Conservation (phyloP, 2,888 invertebrate species). For the Orthonychiurus folsomi region DNA sequence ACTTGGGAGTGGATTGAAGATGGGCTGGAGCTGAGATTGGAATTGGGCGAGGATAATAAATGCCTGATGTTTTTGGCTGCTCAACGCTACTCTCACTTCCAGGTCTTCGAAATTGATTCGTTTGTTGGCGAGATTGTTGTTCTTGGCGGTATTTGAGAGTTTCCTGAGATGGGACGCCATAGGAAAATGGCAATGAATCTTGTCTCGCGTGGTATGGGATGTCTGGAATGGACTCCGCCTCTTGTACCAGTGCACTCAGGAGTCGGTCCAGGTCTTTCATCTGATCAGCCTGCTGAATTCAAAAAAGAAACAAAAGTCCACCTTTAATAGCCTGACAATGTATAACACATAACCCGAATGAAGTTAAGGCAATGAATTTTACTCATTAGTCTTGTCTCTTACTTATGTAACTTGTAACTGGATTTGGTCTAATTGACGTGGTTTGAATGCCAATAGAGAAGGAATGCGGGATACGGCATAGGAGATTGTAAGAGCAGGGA, state of each 20-base stretch:
- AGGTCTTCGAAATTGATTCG: not conserved
- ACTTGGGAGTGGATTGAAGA: not conserved
- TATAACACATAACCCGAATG: not conserved
- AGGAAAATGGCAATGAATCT: constrained; percentile 80
- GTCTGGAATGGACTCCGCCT: constrained; percentile 38
- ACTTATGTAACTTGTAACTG: too few species aligned
- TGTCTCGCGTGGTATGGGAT: constrained; percentile 80
- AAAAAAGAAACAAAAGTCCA: not conserved
- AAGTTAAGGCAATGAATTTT: too few species aligned
- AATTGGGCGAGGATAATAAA: not conserved
- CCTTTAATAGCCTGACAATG: not conserved
- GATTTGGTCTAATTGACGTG: too few species aligned
- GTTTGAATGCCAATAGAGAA: too few species aligned
- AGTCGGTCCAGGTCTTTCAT: constrained; percentile 40
- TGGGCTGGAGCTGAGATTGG: not conserved
- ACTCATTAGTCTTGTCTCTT: too few species aligned
- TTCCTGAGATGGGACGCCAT: constrained; percentile 44
- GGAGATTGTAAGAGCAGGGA: not conserved
- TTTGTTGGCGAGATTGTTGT: not conserved
- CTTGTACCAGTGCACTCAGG: constrained; percentile 36
- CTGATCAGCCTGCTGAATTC: constrained; percentile 29
- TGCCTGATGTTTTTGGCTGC: not conserved
- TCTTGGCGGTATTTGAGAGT: constrained; percentile 18
- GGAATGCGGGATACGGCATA: too few species aligned
- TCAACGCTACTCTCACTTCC: too few species aligned